Conservation (phyloP, 2,888 invertebrate species). For the Leptarthrus brevirostris region DNA sequence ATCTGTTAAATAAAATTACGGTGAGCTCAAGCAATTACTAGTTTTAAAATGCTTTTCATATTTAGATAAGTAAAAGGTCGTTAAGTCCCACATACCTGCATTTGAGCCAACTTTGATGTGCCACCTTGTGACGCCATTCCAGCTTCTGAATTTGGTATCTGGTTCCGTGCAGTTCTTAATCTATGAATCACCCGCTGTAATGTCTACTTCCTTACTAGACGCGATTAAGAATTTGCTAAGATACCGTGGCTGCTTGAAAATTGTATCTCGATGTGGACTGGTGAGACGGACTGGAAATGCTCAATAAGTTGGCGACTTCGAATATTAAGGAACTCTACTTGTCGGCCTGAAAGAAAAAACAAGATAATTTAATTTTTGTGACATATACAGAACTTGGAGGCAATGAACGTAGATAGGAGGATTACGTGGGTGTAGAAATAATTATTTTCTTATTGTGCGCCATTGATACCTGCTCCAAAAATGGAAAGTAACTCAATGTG, state of each 20-base stretch:
- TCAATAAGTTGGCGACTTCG: neutral
- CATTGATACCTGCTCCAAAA: constrained; percentile 21
- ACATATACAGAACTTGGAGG: too few species aligned
- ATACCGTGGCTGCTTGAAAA: neutral
- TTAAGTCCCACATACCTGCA: constrained; percentile 65
- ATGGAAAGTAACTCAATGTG: neutral
- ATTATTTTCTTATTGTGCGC: neutral
- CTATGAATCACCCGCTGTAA: constrained; percentile 24
- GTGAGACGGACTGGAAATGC: too few species aligned
- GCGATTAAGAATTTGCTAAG: constrained; percentile 12
- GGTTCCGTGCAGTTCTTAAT: constrained; percentile 2
- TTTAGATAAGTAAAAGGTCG: neutral
- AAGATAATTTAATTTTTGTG: constrained; percentile 14
- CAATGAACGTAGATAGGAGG: neutral
- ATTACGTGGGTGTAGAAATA: constrained; percentile 12
- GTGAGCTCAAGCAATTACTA: too few species aligned
- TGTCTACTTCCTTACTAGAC: constrained; percentile 31
- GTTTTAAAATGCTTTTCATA: too few species aligned
- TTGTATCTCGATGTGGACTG: neutral
- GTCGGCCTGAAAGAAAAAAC: neutral
- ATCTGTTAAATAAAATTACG: too few species aligned
- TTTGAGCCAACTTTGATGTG: constrained; percentile 66
- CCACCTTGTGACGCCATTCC: constrained; percentile 65
- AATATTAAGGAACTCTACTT: neutral
- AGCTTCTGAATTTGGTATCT: constrained; percentile 27